Evolutionary conservation across 2,888 invertebrate species (phyloP).

Genomic region (Hoplodrina blanda): DNA sequence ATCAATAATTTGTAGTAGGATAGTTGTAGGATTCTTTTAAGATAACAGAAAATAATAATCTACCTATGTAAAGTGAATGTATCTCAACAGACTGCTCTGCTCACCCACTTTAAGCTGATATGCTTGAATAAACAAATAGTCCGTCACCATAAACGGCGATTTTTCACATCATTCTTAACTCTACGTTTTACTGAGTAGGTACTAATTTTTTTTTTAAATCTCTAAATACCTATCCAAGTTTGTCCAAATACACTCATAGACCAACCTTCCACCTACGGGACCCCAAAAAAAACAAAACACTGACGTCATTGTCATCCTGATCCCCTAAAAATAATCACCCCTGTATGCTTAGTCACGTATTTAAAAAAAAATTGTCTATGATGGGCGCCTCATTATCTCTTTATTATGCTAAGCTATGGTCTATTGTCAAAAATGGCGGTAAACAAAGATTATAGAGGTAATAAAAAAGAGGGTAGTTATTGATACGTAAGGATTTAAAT

Average conservation of each 20-base stretch:
- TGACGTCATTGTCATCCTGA: conserved; percentile 59
- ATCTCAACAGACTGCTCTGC: conserved; percentile 12
- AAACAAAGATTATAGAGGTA: conserved; percentile 82
- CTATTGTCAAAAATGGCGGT: conserved; percentile 67
- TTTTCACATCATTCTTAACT: too few relatives aligned
- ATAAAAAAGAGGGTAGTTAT: conserved; percentile 70
- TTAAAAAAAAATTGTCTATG: conserved; percentile 60
- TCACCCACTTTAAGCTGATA: conserved; percentile 29
- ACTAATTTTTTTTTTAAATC: too few relatives aligned
- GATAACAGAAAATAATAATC: not conserved
- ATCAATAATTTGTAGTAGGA: too few relatives aligned
- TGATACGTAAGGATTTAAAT: conserved; percentile 75
- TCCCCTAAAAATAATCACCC: conserved; percentile 67
- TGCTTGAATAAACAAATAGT: conserved; percentile 32
- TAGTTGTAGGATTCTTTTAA: too few relatives aligned
- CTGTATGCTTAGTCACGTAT: conserved; percentile 78
- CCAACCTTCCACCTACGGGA: not conserved
- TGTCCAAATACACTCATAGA: too few relatives aligned
- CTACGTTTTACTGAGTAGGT: too few relatives aligned
- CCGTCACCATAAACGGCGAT: conserved; percentile 27
- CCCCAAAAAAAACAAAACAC: conserved; percentile 48
- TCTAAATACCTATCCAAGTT: too few relatives aligned
- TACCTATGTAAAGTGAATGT: not conserved
- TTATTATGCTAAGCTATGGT: conserved; percentile 70
- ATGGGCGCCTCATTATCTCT: conserved; percentile 71